phyloP scores from a whole-genome alignment of 2,113 vertebrate species.

The Lipophrys pholis region DNA sequence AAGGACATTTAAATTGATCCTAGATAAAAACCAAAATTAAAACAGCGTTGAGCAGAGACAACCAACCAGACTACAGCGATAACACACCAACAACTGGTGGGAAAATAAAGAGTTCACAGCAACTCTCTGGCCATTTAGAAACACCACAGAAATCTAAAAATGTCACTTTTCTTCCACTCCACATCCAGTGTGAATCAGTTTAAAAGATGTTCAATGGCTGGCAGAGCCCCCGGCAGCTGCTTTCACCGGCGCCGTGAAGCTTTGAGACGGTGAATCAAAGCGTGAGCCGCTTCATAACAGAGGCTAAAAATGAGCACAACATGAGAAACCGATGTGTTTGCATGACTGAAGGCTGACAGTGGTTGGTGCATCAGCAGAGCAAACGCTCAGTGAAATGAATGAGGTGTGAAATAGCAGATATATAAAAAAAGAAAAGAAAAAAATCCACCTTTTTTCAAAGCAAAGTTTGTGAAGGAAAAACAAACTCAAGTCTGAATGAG shows the following conservation, averaged over 20 bases:
- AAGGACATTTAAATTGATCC: not conserved
- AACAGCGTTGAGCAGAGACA: too few relatives aligned
- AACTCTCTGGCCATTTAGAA: too few relatives aligned
- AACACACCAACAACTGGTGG: too few relatives aligned
- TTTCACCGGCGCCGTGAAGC: not conserved
- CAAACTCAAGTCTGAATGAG: too few relatives aligned
- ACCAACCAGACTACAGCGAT: too few relatives aligned
- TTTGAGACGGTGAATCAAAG: constrained; percentile 1
- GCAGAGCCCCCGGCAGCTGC: too few relatives aligned
- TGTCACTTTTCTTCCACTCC: not conserved
- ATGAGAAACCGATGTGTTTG: not conserved
- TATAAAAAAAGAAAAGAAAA: not conserved
- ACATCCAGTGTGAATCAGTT: not conserved
- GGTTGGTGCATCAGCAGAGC: not conserved
- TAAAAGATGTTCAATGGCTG: constrained; percentile 5
- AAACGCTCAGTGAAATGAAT: not conserved
- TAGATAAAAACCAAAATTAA: not conserved
- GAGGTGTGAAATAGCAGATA: not conserved
- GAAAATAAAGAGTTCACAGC: too few relatives aligned
- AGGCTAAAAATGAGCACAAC: not conserved
- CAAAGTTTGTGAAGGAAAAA: not conserved
- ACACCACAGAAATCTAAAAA: too few relatives aligned
- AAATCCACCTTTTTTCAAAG: not conserved
- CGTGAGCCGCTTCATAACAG: not conserved
- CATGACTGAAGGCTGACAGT: not conserved